Evolutionary conservation across 1,140 invertebrate species (phyloP).

Genomic region (Drosophila seguyi): DNA sequence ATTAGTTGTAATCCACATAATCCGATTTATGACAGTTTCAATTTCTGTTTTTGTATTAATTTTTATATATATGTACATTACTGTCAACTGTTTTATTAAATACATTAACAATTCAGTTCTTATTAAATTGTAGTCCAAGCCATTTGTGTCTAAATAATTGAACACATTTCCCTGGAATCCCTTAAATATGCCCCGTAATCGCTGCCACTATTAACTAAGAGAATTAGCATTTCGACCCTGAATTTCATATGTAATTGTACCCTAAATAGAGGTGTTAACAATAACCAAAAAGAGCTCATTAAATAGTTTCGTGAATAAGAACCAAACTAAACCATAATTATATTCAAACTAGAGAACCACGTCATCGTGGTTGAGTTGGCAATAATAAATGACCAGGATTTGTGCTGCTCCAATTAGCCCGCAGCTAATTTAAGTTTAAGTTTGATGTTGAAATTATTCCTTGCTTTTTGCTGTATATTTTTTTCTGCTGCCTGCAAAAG

Average conservation of each 20-base stretch:
- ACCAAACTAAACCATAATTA: slow-evolving; percentile 7
- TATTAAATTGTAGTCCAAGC: no score
- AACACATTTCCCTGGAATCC: not conserved
- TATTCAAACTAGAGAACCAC: not conserved
- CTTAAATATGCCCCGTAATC: slow-evolving; percentile 1
- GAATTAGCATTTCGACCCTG: slow-evolving; percentile 11
- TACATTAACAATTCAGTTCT: not conserved
- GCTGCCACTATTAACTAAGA: not conserved
- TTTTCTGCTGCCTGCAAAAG: not conserved
- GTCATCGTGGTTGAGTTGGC: slow-evolving; percentile 23
- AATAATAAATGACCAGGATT: slow-evolving; percentile 13
- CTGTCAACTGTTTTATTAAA: not conserved
- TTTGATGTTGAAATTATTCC: slow-evolving; percentile 4
- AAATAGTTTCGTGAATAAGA: not conserved
- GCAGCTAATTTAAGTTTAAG: slow-evolving; percentile 10
- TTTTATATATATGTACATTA: not conserved
- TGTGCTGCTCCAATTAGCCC: not conserved
- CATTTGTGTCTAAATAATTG: not conserved
- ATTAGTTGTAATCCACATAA: slow-evolving; percentile 5
- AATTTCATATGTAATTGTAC: slow-evolving; percentile 1
- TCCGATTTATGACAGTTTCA: not conserved
- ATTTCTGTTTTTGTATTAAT: not conserved
- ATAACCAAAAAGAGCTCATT: slow-evolving; percentile 17
- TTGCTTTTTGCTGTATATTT: not conserved
- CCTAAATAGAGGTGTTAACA: not conserved